Evolutionary conservation across 2,797 vertebrate genomes (phyloP), one percentile per base, ranked within the genome.

Genomic region (Tarsius wallacei): DNA sequence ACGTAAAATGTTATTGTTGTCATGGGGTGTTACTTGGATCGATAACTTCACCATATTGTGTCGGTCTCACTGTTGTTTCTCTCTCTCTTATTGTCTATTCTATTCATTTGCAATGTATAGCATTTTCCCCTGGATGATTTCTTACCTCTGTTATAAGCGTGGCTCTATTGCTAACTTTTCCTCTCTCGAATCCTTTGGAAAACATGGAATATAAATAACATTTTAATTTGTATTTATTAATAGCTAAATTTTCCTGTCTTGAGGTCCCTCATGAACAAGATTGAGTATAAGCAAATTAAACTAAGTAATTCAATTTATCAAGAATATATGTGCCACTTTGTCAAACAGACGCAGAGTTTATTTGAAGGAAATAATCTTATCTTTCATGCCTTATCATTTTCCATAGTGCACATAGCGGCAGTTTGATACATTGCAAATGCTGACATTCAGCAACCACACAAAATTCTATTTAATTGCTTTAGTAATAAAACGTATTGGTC

Each of bases 171-270:
- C 77, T 85, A 76, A 91, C 24, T 55, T 87, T 73, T 5, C n/a
- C 1, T 66, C 53, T 64, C 55, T 88, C 22, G 71, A 87, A 55
- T 93, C 21, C 31, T 94, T 73, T 90, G 55, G 16, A 21, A 57
- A 49, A 91, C 53, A 36, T 42, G 28, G 28, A 49, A 59, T 55
- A 74, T n/a, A 89, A 90, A 74, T 55, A 73, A 24, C 59, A 80
- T 24, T 89, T 61, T 64, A 59, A n/a, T 55, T 95, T 85, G 73
- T 84, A 85, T 89, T 96, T 93, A 70, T 87, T 81, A 95, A 87
- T 78, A 83, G n/a, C 12, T 82, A 80, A 13, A 51, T 51, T 66
- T 87, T 61, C 42, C 12, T 76, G 4, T 57, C 49, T 97, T n/a
- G 42, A n/a, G 17, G 73, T 90, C 13, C 16, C 63, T 85, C 55